phyloP scores from a whole-genome alignment of 2,888 invertebrate genomes.

The Aplocera efformata region DNA sequence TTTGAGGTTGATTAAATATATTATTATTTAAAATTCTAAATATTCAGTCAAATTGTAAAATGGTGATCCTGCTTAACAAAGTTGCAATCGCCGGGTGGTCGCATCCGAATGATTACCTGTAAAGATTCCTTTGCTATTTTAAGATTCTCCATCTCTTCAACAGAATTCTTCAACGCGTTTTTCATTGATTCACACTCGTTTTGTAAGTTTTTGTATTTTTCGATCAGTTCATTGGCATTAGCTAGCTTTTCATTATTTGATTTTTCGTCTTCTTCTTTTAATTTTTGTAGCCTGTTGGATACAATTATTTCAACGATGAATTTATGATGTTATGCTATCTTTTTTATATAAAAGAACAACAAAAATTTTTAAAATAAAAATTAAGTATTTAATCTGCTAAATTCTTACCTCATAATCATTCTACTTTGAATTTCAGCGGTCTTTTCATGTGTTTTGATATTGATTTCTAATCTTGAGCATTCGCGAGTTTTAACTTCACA shows the following conservation, averaged over 20 bases:
- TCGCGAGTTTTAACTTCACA: constrained; percentile 58
- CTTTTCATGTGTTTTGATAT: constrained; percentile 69
- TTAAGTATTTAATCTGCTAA: constrained; percentile 4
- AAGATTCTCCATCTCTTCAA: constrained; percentile 51
- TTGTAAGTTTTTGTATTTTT: constrained; percentile 44
- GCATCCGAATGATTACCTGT: constrained; percentile 37
- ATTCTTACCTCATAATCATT: constrained; percentile 61
- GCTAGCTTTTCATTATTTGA: constrained; percentile 47
- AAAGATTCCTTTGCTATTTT: constrained; percentile 43
- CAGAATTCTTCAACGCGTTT: constrained; percentile 25
- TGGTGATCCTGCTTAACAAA: too few species aligned
- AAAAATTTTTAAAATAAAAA: too few species aligned
- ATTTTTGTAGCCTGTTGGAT: constrained; percentile 50
- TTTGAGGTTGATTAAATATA: too few species aligned
- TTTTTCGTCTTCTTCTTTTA: constrained; percentile 56
- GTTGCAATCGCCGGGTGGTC: too few species aligned
- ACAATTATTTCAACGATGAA: too few species aligned
- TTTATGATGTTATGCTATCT: too few species aligned
- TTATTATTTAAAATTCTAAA: too few species aligned
- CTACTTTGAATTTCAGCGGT: constrained; percentile 63
- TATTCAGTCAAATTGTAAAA: too few species aligned
- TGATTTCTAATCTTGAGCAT: constrained; percentile 51
- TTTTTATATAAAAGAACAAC: too few species aligned
- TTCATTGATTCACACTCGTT: constrained; percentile 42
- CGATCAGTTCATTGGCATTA: constrained; percentile 51